A percentile compares a stretch with the other conserved stretches of the same genome.
These are phyloP conservation scores for Nasonovia ribisnigri DNA, from an alignment of 2,888 invertebrate species.

Conservation along the genomic window DNA sequence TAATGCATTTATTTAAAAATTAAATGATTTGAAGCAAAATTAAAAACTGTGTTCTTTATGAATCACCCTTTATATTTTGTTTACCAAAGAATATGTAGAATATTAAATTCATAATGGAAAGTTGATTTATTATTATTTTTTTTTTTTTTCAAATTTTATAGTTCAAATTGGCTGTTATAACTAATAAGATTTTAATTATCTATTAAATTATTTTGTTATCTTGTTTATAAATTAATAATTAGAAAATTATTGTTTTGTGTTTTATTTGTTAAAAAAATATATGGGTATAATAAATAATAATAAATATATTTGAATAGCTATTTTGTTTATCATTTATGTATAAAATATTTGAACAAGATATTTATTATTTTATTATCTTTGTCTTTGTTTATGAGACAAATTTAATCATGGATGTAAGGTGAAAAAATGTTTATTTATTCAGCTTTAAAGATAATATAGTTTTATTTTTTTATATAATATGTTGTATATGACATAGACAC, in stretches of 20 bases:
- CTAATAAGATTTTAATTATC: constrained; percentile 54
- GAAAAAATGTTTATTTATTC: neutral
- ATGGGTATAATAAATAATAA: constrained; percentile 50
- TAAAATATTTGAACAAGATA: neutral
- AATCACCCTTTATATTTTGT: constrained; percentile 31
- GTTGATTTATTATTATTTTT: constrained; percentile 37
- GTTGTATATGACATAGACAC: neutral
- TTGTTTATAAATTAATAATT: constrained; percentile 54
- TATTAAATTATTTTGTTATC: constrained; percentile 63
- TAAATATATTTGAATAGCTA: constrained; percentile 32
- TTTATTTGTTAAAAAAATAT: constrained; percentile 42
- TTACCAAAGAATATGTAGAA: constrained; percentile 60
- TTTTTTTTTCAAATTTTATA: constrained; percentile 48
- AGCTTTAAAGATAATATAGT: neutral
- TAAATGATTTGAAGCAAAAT: neutral
- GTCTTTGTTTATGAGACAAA: neutral
- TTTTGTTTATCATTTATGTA: constrained; percentile 18
- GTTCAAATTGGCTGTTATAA: constrained; percentile 63
- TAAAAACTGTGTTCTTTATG: neutral
- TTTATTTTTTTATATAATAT: neutral
- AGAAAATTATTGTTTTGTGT: constrained; percentile 59
- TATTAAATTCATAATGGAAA: neutral
- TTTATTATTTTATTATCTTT: neutral
- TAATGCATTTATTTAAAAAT: neutral
- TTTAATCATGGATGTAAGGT: neutral